Evolutionary conservation across 30 jellyfish, hydroid and myxozoan species (phyloP), one percentile per base, ranked within the genome.

Genomic region (Turritopsis dohrnii): DNA sequence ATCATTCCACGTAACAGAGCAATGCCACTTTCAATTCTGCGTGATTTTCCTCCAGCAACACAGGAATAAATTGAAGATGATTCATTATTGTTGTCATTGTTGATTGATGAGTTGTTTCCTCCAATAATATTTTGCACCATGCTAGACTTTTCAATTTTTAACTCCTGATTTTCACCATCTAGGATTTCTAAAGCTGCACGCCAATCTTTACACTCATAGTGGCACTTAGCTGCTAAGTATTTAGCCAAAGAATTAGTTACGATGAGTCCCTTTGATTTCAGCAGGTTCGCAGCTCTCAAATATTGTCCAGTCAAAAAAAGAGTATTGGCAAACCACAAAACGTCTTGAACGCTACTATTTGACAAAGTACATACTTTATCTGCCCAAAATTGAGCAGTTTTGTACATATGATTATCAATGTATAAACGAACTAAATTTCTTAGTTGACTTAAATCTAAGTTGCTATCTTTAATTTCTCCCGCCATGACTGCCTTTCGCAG

Each of bases 311-410:
- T 88, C 18, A 88, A 84, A 52, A 88, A 88, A 89, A 93, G 84
- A 18, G 95, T 54, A 24, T 93, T 90, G 18, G 96, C 95, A 20
- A 93, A 85, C 98, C 98, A 93, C 66, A 93, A 72, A 23, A 83
- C 86, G 85, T 93, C 98, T 74, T 88, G 96, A 72, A 71, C 91
- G 31, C 83, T 82, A 75, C 80, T 80, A 77, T 80, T 85, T 52
- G 98, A 93, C 84, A 93, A 80, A 0, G 96, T 84, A 74, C 96
- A 93, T 21, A 85, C 95, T 81, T 88, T 93, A 54, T 93, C 98
- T 3, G 98, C 98, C 98, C 98, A 93, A 73, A 88, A 93, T 41
- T 85, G 85, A 7, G 98, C 98, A 1, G 96, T 82, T 41, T 88
- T 71, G 71, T 93, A 88, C 79, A 93, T 75, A 72, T 93, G 98